A percentile compares a stretch with the other conserved stretches of the same genome.
phyloP scores from a whole-genome alignment of 1,140 invertebrate species.

The Drosophila murphyi region DNA sequence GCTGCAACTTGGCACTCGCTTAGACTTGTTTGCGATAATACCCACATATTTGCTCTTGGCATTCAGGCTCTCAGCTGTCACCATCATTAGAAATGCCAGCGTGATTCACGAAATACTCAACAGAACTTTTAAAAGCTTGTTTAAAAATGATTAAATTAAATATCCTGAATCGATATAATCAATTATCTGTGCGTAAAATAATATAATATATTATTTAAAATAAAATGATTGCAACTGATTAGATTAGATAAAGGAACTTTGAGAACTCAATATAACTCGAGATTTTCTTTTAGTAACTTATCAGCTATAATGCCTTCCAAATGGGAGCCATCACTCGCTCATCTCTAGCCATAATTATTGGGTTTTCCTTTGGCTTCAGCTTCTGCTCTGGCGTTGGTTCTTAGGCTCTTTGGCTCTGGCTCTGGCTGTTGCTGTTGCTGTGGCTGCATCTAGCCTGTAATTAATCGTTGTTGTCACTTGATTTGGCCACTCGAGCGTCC shows the following conservation, averaged over 20 bases:
- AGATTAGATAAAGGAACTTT: too few species aligned
- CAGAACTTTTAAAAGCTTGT: not conserved
- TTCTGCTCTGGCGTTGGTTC: not conserved
- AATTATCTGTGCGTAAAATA: too few species aligned
- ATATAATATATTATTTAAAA: too few species aligned
- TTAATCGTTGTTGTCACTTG: conserved; percentile 59
- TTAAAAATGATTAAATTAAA: not conserved
- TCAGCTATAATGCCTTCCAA: not conserved
- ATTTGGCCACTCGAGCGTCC: conserved; percentile 49
- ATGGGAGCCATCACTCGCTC: conserved; percentile 13
- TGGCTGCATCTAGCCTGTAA: conserved; percentile 45
- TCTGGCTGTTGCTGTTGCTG: conserved; percentile 1
- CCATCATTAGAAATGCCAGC: conserved; percentile 23
- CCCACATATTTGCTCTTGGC: conserved; percentile 38
- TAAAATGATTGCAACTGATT: too few species aligned
- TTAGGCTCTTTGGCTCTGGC: conserved; percentile 7
- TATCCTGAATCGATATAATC: not conserved
- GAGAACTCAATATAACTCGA: too few species aligned
- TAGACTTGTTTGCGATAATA: conserved; percentile 38
- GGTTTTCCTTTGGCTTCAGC: conserved; percentile 7
- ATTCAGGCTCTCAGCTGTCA: conserved; percentile 14
- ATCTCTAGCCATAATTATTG: conserved; percentile 29
- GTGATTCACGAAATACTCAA: conserved; percentile 24
- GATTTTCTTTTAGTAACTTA: too few species aligned
- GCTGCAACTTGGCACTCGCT: conserved; percentile 29